Evolutionary conservation across 2,797 vertebrate genomes (phyloP).

Genomic region (Sebastes matsubarae): DNA sequence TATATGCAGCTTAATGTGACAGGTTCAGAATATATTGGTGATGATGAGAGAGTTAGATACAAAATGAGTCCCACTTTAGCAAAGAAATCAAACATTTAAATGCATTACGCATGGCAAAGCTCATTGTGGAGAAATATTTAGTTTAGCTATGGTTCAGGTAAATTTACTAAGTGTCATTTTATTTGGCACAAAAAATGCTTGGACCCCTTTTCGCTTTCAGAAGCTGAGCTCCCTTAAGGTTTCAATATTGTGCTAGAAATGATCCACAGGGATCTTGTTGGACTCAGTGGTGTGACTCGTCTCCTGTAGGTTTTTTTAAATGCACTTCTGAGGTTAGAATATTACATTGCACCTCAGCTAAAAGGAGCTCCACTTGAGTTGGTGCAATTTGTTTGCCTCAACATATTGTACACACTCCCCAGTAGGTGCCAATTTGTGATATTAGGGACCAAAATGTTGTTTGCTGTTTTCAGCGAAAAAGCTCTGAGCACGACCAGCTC

Average conservation of each 20-base stretch:
- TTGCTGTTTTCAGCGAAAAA: not conserved
- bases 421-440: not conserved
- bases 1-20: conserved; percentile 72
- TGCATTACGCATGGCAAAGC: conserved; percentile 1
- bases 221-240: not conserved
- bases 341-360: not conserved
- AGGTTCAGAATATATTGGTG: conserved; percentile 63
- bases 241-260: conserved; percentile 7
- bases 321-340: not conserved
- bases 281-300: not conserved
- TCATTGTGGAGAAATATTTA: conserved; percentile 11
- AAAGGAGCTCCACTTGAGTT: conserved; percentile 15
- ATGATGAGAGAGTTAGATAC: conserved; percentile 68
- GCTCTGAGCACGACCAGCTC: not conserved
- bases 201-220: not conserved
- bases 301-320: conserved; percentile 12
- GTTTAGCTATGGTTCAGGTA: conserved; percentile 11
- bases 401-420: conserved; percentile 1
- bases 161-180: conserved; percentile 18
- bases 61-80: conserved; percentile 42
- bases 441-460: not conserved
- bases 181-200: not conserved
- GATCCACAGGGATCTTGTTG: conserved; percentile 4
- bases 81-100: conserved; percentile 37
- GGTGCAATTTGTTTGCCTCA: conserved; percentile 4